Evolutionary conservation across 1,140 invertebrate species (phyloP), one percentile per base, ranked within the genome.

Genomic region (Ylistrum balloti): DNA sequence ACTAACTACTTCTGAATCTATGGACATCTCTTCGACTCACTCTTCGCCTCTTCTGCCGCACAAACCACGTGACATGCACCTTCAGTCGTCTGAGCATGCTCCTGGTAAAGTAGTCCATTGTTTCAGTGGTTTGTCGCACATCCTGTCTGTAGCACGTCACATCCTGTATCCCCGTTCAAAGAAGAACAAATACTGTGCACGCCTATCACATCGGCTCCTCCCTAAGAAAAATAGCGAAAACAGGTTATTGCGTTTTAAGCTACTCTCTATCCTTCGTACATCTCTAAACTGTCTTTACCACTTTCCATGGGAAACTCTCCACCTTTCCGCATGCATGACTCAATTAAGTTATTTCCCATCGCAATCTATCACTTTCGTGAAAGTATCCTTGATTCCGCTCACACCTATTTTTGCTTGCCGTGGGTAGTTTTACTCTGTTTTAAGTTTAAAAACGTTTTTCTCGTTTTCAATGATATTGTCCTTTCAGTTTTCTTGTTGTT

Each of bases 61-160:
- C 91, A 90, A 92, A 88, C 88, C 91, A 89, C 88, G 86, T 90
- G 91, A 92, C 86, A 90, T 90, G 89, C 89, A 86, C 38, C 86
- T 89, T 38, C 38, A 89, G 74, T 86, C 33, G 56, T 90, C 91
- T 90, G 89, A 88, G 89, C 89, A 90, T 90, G 89, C 89, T 88
- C 91, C 91, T 88, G 89, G 89, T 90, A 92, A 92, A 86, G 89
- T 90, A 90, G 88, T 89, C 91, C 85, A 92, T 92, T 92, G 91
- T 92, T 92, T 92, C 91, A 92, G 91, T 92, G 91, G 91, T 92
- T 86, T 92, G 89, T 92, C 89, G 91, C 91, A 92, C 89, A 85
- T 92, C 91, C 88, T 92, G 91, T 92, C 89, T 90, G 86, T 92
- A 90, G 91, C 91, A 92, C 91, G 91, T 48, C 85, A 90, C 89